Base-by-base conservation (phyloP, 2,113 vertebrate species). In the Carollia perspicillata region DNA sequence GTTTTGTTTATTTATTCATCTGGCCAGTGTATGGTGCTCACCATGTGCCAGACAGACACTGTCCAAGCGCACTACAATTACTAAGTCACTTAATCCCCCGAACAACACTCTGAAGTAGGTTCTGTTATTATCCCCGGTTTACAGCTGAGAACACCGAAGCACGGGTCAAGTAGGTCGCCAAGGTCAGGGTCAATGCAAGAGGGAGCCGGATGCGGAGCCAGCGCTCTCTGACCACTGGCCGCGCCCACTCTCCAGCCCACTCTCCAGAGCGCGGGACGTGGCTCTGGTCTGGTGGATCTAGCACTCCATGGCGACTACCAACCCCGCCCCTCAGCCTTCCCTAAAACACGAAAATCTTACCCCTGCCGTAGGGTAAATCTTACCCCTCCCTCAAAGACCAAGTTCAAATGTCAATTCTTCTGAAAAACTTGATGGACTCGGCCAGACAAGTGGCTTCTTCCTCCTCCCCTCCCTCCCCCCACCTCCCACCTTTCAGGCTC, bases 201-300 rank as follows among this genome's bases (percentile, higher is more conserved):
- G 37, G 3, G 8, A 71, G 40, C 0, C 26, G 79, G 65, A 10
- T 26, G 22, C 23, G 12, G 37, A n/a, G 74, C 4, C 66, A 20
- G 6, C 5, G 35, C 33, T 44, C 44, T 14, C 13, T 8, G 16
- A 26, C 53, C 53, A 13, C 53, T 5, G 20, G 68, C 51, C 5
- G 3, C 0, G 2, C 33, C 44, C n/a, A 16, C 89, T 65, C 58
- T 60, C 80, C 1, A 0, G 2, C 33, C 44, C n/a, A 16, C 89
- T 65, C 58, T 60, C 85, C 1, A 0, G 30, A 13, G 35, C 22
- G 6, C 2, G 5, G 2, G 0, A n/a, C 9, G 30, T 3, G 8
- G 12, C 5, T 16, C 92, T 26, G 30, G 72, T 20, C 26, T 55
- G 33, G 40, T 1, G n/a, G 65, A 42, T 1, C 58, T 33, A 18